Base-by-base conservation (phyloP, 2,113 vertebrate genomes). In the Xenopus laevis region DNA sequence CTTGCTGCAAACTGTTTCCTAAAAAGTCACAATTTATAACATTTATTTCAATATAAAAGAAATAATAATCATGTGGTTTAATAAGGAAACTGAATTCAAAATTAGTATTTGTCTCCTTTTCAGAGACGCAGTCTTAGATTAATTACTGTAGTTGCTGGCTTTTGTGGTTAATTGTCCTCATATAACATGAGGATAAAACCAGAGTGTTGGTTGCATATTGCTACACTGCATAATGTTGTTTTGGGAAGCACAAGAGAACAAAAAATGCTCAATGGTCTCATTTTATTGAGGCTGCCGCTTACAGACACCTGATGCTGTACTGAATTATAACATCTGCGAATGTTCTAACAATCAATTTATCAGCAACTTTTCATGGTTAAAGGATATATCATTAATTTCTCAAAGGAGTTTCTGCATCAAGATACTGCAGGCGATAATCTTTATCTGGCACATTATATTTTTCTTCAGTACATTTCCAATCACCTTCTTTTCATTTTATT, bases 321-420 rank as follows among this genome's bases (percentile, higher is more conserved):
- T 62, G 65, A 76, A 76, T 75, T 68, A 68, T 62, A 59, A 61
- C 58, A 40, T 76, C 12, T 50, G 60, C 17, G 27, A 68, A 69
- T 62, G 65, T 55, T 63, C 46, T 50, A 13, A 13, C 65, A 46
- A 62, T 75, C 18, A 74, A 68, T 75, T 68, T 75, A 68, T 75
- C 73, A 76, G 73, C 73, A 68, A 61, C 66, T 16, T 50, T 76
- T 76, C 69, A 76, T 62, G 21, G 58, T 27, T 55, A 16, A 45
- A 18, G 50, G 62, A 76, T 69, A 30, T 63, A 53, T 63, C 65
- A 74, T 76, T 76, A 76, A 76, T 76, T 76, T 76, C 65, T 76
- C 73, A 27, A 69, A 68, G 65, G 73, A 68, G 65, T 58, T 44
- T 53, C 58, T 69, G 66, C 65, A 52, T 68, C 55, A 61, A 74